Percentiles rank a stretch among this genome's conserved stretches.
Conservation (phyloP, 2,888 invertebrate genomes). For the Conomelus anceps region DNA sequence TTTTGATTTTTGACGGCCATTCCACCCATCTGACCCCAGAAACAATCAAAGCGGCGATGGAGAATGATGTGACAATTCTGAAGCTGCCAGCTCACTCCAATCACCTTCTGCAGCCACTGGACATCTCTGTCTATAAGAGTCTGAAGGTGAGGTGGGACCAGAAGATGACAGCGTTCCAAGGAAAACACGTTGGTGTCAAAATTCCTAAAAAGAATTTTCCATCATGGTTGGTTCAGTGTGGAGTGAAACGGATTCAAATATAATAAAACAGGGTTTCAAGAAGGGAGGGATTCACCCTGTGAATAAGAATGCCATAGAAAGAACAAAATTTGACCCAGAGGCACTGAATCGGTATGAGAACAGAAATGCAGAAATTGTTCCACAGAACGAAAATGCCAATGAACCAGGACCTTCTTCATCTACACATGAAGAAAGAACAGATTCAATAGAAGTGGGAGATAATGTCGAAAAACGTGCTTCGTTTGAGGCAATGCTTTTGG, state of each 20-base stretch:
- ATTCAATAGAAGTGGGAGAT: background rate
- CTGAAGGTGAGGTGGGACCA: slow-evolving; percentile 35
- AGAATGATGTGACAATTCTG: slow-evolving; percentile 22
- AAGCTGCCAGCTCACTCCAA: slow-evolving; percentile 32
- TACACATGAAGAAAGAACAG: background rate
- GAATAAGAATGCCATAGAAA: slow-evolving; percentile 24
- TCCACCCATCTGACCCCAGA: slow-evolving; percentile 18
- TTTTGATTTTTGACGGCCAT: slow-evolving; percentile 29
- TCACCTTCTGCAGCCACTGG: slow-evolving; percentile 35
- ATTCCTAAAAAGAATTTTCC: no score
- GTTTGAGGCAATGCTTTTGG: background rate
- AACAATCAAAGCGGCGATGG: slow-evolving; percentile 9
- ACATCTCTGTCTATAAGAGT: slow-evolving; percentile 35
- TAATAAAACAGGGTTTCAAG: no score
- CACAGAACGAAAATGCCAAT: background rate
- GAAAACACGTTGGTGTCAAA: slow-evolving; percentile 30
- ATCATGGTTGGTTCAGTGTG: slow-evolving; percentile 31
- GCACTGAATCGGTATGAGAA: background rate
- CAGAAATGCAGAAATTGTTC: slow-evolving; percentile 7
- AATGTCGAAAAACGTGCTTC: background rate
- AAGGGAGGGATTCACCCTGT: no score
- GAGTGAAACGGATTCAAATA: slow-evolving; percentile 29
- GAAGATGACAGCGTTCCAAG: slow-evolving; percentile 34
- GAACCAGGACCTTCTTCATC: background rate
- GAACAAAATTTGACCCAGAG: no score